Base-by-base conservation (phyloP, 1,140 invertebrate genomes). In the Prorops nasuta region DNA sequence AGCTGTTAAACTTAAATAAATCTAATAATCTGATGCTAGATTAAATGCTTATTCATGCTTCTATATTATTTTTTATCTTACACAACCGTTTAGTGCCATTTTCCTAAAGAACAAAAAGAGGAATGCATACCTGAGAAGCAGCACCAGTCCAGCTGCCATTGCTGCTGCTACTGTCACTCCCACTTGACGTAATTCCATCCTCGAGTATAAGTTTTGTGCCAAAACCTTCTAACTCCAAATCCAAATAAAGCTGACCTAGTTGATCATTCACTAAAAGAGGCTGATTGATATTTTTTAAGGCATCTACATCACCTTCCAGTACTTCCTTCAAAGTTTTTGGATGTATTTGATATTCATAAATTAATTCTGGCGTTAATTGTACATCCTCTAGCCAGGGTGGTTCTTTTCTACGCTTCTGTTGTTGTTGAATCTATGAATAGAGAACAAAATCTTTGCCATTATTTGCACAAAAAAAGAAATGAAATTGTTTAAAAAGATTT, bases 261-360 rank as follows among this genome's bases (percentile, higher is more conserved):
- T 91, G 88, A 45, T 89, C 85, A 56, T 88, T 88, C 0, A 91
- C 86, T 41, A 88, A 53, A 1, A 74, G 54, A 0, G 88, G 85
- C 80, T 90, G 78, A 57, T 81, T 77, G 0, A 84, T 69, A 3
- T 68, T 71, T 50, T 80, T 80, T n/a, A 90, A 73, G 28, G 77
- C 71, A 22, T 84, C 71, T 54, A 83, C 76, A 62, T 90, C 87
- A 16, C 77, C 67, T 49, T 80, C 66, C 1, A 90, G 70, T 1
- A 88, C 81, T 39, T 88, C 84, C n/a, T 82, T 79, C 21, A 87
- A 49, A 3, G 79, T 77, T 52, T 81, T 83, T 0, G 80, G 72
- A 14, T 74, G 59, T 24, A 89, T 70, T 72, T 89, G 85, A 59
- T 89, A 90, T 37, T 83, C 78, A 54, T 84, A 88, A 3, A 87